Evolutionary conservation across 2,113 vertebrate genomes (phyloP), one percentile per base, ranked within the genome.

Genomic region (Lycocorax pyrrhopterus): DNA sequence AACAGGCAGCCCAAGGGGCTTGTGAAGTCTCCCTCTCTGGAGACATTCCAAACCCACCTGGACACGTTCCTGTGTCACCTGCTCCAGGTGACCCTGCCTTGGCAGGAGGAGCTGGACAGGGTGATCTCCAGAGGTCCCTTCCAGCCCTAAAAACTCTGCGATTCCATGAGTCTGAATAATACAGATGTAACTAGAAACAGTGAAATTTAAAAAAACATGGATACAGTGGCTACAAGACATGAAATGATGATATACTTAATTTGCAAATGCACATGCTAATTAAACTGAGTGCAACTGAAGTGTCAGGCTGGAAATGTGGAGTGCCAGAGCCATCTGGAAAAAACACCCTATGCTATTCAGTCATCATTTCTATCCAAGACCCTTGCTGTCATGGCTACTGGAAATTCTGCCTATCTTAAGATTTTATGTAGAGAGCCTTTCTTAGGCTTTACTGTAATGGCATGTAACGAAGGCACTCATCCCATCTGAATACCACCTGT

Each of bases 11-110:
- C 5, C 30, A 53, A 30, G 7, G 37, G 10, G 37, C 25, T 60
- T 44, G 6, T 46, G 53, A 37, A 68, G 12, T 83, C 25, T 83
- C 25, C 11, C 16, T 35, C 25, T 89, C 39, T 35, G 25, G n/a
- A 60, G 69, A 22, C 8, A 55, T 47, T 82, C n/a, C 41, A 62
- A 68, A 82, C 11, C 11, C n/a, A 32, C n/a, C 29, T 60, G 39
- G 19, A 39, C 0, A 0, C 0, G 0, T 53, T 60, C n/a, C 20
- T 75, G 16, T 41, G 46, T 68, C 53, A 47, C 39, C n/a, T 60
- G n/a, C 21, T 75, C 25, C 29, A 53, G 29, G 15, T 60, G 39
- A 46, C 13, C 16, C 39, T 60, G 23, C 20, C n/a, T 46, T 60
- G 46, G 37, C 29, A 41, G 26, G 30, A 69, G 20, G 16, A 10